A percentile compares a stretch with the other conserved stretches of the same genome.
These are phyloP conservation scores for Papilio polytes DNA, from an alignment of 1,140 invertebrate genomes.

Conservation along the genomic window DNA sequence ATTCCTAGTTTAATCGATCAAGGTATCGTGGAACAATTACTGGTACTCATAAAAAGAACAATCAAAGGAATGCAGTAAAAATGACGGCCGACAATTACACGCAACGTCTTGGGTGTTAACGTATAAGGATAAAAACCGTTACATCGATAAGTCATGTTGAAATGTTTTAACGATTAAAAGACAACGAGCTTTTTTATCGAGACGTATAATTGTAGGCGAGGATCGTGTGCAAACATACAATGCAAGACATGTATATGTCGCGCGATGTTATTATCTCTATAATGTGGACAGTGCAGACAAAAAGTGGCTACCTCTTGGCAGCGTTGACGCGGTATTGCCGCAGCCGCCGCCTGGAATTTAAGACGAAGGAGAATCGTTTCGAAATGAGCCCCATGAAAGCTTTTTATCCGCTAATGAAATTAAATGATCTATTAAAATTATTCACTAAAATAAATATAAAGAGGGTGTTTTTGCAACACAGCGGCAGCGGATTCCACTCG, in stretches of 20 bases:
- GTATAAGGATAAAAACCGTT: constrained; percentile 37
- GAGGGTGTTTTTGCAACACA: background rate
- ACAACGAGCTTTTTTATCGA: constrained; percentile 36
- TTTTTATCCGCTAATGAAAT: constrained; percentile 37
- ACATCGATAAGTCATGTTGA: constrained; percentile 29
- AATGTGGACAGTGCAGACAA: constrained; percentile 27
- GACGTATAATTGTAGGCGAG: constrained; percentile 34
- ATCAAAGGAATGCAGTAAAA: constrained; percentile 13
- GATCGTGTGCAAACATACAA: constrained; percentile 28
- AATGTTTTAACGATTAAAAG: constrained; percentile 29
- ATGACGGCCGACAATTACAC: constrained; percentile 21
- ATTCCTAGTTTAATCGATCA: constrained; percentile 19
- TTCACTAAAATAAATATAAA: constrained; percentile 28
- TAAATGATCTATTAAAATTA: constrained; percentile 40
- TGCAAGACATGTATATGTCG: constrained; percentile 34
- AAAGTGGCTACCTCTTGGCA: constrained; percentile 1
- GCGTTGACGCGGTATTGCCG: background rate
- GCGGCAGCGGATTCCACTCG: background rate
- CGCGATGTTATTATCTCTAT: constrained; percentile 37
- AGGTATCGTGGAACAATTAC: background rate
- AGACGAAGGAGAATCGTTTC: constrained; percentile 32
- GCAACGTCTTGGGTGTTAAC: constrained; percentile 34
- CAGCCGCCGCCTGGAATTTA: constrained; percentile 28
- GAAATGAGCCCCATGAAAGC: constrained; percentile 10
- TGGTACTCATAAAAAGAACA: constrained; percentile 1